A percentile compares a stretch with the other conserved stretches of the same genome.
Evolutionary conservation across 2,888 invertebrate species (phyloP).

Genomic region (Stegana nigrithorax): DNA sequence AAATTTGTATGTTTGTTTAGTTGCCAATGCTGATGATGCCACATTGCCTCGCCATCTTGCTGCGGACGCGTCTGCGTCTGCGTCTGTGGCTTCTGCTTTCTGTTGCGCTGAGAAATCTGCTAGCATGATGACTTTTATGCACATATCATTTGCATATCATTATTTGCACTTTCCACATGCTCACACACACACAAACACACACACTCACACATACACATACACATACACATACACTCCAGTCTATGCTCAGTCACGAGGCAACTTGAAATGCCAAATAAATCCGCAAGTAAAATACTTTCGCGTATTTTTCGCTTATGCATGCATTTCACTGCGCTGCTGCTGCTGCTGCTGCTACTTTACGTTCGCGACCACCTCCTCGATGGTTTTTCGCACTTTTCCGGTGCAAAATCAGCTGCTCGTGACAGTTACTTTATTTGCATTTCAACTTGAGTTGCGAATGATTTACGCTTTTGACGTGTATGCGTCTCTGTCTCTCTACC

Average conservation of each 20-base stretch:
- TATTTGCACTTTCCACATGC: slow-evolving; percentile 45
- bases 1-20: too few relatives aligned
- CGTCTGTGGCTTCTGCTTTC: slow-evolving; percentile 18
- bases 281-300: slow-evolving; percentile 50
- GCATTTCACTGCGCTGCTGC: slow-evolving; percentile 28
- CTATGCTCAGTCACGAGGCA: slow-evolving; percentile 38
- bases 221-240: slow-evolving; percentile 6
- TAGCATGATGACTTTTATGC: slow-evolving; percentile 52
- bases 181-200: slow-evolving; percentile 8
- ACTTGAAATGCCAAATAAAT: slow-evolving; percentile 55
- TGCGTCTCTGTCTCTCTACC: background rate
- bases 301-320: slow-evolving; percentile 44
- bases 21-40: slow-evolving; percentile 16
- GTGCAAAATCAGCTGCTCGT: slow-evolving; percentile 29
- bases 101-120: slow-evolving; percentile 36
- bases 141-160: slow-evolving; percentile 66
- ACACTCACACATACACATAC: slow-evolving; percentile 4
- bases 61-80: background rate
- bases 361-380: background rate
- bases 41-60: background rate
- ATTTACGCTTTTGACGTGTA: slow-evolving; percentile 42
- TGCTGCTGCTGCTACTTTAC: background rate
- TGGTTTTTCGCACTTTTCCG: background rate
- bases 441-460: slow-evolving; percentile 43
- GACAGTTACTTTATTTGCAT: slow-evolving; percentile 55